Base-by-base conservation (phyloP, 2,888 invertebrate species). In the Pyrrhopygopsis socrates region DNA sequence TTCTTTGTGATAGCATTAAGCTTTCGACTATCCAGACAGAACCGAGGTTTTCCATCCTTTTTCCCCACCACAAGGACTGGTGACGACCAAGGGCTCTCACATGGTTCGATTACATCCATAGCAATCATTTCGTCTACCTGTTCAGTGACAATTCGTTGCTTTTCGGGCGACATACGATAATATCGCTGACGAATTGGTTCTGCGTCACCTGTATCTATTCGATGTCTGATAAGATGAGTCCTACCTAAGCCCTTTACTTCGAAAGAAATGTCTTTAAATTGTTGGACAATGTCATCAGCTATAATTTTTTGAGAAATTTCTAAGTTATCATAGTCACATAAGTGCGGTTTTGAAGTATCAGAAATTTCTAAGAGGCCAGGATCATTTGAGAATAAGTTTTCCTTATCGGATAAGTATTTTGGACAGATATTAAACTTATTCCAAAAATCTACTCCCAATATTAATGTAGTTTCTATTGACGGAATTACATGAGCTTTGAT, bases 1-100 rank as follows among this genome's bases (percentile, higher is more conserved):
- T 76, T 75, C 30, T 83, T 83, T 4, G 92, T 90, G 0, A 91
- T 81, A 1, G 86, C 50, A 30, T 92, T 91, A 3, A 91, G 41
- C 76, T 91, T 87, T 0, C 92, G 24, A n/a, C 86, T 86, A 30
- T 92, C 92, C 0, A 92, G 65, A 74, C 90, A 91, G 30, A 91
- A 90, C 1, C 90, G 63, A 29, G 65, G 70, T 6, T 81, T 24
- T 15, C 89, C 91, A 27, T 89, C 70, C 29, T 83, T 84, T 63
- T 91, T 92, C 0, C 54, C 81, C 2, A 85, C 76, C 1, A 92
- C 29, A 20, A 92, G 71, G 8, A 92, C 87, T 8, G 92, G 90
- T 18, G 81, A 85, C 3, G 67, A 77, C 91, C 91, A 92, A 15
- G 86, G 78, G 45, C 91, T 91, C 24, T 91, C 89, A 24, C 90